Percentiles rank a stretch among this genome's conserved stretches.
These are phyloP conservation scores for Mesaphorura yosii DNA, from an alignment of 1,140 invertebrate species.

Conservation along the genomic window DNA sequence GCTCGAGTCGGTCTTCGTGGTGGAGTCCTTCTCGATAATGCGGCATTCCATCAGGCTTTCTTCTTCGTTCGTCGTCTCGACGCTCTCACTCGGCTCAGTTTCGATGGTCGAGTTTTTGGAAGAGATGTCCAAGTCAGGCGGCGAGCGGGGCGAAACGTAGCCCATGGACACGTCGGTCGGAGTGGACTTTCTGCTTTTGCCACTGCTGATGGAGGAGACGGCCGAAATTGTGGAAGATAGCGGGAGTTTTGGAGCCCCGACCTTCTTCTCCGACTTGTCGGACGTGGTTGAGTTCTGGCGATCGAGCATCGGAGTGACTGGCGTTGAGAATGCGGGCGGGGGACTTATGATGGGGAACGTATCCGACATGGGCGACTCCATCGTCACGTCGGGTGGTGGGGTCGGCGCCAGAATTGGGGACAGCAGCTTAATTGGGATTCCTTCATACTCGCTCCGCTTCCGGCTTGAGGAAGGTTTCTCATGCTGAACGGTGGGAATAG, in stretches of 20 bases:
- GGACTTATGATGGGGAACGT: slow-evolving; percentile 29
- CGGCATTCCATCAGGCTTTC: no score
- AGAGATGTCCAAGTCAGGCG: slow-evolving; percentile 8
- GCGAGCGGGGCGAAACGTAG: slow-evolving; percentile 23
- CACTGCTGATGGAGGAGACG: slow-evolving; percentile 13
- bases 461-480: background rate
- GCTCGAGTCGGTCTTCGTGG: no score
- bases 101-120: background rate
- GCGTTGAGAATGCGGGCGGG: slow-evolving; percentile 29
- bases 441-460: background rate
- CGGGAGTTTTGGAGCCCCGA: slow-evolving; percentile 2
- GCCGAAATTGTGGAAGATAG: slow-evolving; percentile 18
- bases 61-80: background rate
- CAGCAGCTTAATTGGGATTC: slow-evolving; percentile 24
- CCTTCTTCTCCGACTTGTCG: slow-evolving; percentile 20
- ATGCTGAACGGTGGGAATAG: background rate
- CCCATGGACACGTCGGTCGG: slow-evolving; percentile 24
- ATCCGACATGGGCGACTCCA: slow-evolving; percentile 31
- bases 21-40: no score
- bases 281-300: slow-evolving; percentile 30
- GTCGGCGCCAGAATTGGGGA: slow-evolving; percentile 26
- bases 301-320: slow-evolving; percentile 29
- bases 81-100: background rate
- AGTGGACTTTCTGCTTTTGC: slow-evolving; percentile 20
- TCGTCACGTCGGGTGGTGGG: slow-evolving; percentile 25